Percentiles rank a stretch among this genome's conserved stretches.
Conservation (phyloP, 2,888 invertebrate genomes). For the Galerucella nymphaeae region DNA sequence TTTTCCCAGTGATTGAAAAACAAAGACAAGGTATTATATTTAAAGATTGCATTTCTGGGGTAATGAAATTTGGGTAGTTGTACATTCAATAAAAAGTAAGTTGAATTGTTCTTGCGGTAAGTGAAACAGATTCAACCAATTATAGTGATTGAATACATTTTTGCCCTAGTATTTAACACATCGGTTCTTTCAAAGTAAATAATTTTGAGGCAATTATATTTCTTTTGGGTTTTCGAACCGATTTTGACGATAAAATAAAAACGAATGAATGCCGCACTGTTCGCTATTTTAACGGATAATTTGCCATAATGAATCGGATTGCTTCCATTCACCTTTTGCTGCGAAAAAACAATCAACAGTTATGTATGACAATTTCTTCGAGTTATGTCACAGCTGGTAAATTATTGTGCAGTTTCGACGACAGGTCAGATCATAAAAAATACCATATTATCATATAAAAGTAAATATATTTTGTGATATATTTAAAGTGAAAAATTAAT, state of each 20-base stretch:
- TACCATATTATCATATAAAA: too few species aligned
- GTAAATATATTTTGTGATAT: too few species aligned
- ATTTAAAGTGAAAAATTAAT: too few species aligned
- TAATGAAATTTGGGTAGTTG: too few species aligned
- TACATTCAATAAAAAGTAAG: too few species aligned
- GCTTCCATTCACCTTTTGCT: constrained; percentile 16
- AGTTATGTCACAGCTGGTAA: constrained; percentile 30
- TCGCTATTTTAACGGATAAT: constrained; percentile 18
- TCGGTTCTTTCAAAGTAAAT: constrained; percentile 5
- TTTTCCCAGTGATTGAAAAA: too few species aligned
- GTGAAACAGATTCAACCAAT: too few species aligned
- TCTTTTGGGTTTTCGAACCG: background rate
- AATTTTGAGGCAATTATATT: constrained; percentile 1
- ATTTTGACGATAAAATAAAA: constrained; percentile 2
- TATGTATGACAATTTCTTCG: constrained; percentile 13
- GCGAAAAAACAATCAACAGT: constrained; percentile 18
- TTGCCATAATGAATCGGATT: constrained; percentile 27
- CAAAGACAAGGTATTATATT: too few species aligned
- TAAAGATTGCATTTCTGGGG: too few species aligned
- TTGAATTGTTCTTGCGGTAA: too few species aligned
- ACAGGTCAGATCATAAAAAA: background rate
- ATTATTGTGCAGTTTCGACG: constrained; percentile 1
- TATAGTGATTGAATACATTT: too few species aligned
- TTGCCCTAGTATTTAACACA: background rate
- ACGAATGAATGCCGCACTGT: constrained; percentile 7